Evolutionary conservation across 2,888 invertebrate genomes (phyloP), one percentile per base, ranked within the genome.

Genomic region (Plagodis dolabraria): DNA sequence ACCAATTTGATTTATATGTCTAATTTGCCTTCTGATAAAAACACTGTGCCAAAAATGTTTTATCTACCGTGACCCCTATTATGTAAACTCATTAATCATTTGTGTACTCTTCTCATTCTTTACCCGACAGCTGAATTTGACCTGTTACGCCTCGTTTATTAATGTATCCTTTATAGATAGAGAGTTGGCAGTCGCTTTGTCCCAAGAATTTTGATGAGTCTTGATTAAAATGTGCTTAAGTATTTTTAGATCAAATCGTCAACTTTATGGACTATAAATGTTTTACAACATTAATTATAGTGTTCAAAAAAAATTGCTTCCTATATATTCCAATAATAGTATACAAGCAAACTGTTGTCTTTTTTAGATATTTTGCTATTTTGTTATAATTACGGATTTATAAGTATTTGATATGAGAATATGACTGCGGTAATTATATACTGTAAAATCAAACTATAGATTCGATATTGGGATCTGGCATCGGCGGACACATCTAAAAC

Each of bases 71-170:
- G 75, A 74, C 76, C 79, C 76, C 68, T 64, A 75, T 80, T 81
- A 87, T 80, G 74, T 77, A 72, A 69, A 69, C 74, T 72, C 86
- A 85, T 89, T 85, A 84, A 87, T 89, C 88, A 89, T 86, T 54
- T 54, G 48, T 61, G 53, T 65, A 67, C 64, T 69, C 69, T 67
- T 65, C 70, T 70, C 69, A 45, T 53, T 62, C 63, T 63, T 66
- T 64, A 47, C 60, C 44, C 59, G 53, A 49, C 58, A 63, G 51
- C 55, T 65, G 57, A 56, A 53, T 63, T 56, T 59, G 76, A 82
- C 78, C 79, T 79, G 76, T 76, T 76, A 80, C 74, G 68, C 76
- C 69, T 71, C 70, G 55, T 68, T 74, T 77, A 73, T 77, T 77
- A 72, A 72, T 72, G 57, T 48, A 53, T 58, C 58, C 40, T 22